Evolutionary conservation across 2,797 vertebrate genomes (phyloP).

Genomic region (Odontamblyopus rebecca): DNA sequence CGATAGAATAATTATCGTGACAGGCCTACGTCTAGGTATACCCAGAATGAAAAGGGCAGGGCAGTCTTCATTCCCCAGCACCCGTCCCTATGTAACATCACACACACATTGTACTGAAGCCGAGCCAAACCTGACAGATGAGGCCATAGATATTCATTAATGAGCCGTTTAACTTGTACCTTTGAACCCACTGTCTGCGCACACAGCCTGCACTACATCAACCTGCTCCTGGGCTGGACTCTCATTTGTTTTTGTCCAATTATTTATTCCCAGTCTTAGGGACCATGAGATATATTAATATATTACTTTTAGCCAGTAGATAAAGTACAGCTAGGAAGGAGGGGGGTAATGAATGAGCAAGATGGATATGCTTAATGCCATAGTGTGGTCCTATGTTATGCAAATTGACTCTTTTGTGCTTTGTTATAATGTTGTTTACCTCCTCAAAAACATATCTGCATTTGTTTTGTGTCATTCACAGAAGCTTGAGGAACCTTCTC

Average conservation of each 20-base stretch:
- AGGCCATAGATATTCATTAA: constrained; percentile 49
- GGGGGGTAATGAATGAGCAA: too few species aligned
- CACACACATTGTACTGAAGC: constrained; percentile 20
- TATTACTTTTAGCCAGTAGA: not conserved
- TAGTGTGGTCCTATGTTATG: too few species aligned
- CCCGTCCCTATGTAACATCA: constrained; percentile 17
- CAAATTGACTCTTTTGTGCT: too few species aligned
- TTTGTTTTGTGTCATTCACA: too few species aligned
- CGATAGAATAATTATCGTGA: too few species aligned
- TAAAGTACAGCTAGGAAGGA: not conserved
- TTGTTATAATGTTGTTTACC: too few species aligned
- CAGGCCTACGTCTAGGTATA: not conserved
- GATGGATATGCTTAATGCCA: too few species aligned
- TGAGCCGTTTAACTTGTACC: constrained; percentile 49
- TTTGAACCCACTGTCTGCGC: constrained; percentile 30
- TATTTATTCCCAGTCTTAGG: not conserved
- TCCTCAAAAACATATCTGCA: too few species aligned
- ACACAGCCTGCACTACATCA: constrained; percentile 25
- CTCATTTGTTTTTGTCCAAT: constrained; percentile 30
- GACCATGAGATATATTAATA: not conserved
- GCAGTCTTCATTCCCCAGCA: not conserved
- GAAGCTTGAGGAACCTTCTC: too few species aligned
- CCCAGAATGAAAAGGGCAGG: not conserved
- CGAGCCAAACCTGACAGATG: constrained; percentile 36
- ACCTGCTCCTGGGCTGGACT: constrained; percentile 9